A percentile compares a stretch with the other conserved stretches of the same genome.
Evolutionary conservation across 2,113 vertebrate genomes (phyloP).

Genomic region (Romanogobio albipinnatus): DNA sequence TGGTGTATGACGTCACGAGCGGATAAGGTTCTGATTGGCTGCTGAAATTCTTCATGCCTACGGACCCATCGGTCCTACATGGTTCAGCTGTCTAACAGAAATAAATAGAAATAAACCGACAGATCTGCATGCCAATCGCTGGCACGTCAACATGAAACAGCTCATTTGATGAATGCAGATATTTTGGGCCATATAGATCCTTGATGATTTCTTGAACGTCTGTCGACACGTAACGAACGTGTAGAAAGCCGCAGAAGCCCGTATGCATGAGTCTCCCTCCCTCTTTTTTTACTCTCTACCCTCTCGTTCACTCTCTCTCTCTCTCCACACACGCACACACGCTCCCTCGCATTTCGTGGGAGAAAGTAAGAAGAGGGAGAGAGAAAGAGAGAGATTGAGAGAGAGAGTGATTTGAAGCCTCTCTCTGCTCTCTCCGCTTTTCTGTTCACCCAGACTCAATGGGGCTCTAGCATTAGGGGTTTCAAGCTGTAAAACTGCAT

Average conservation of each 20-base stretch:
- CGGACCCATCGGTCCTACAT: slow-evolving; percentile 43
- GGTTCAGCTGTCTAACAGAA: neutral
- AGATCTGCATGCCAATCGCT: slow-evolving; percentile 10
- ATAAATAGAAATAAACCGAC: slow-evolving; percentile 40
- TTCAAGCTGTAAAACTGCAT: slow-evolving; percentile 69
- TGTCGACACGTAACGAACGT: slow-evolving; percentile 22
- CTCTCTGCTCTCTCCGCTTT: slow-evolving; percentile 74
- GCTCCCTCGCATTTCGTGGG: slow-evolving; percentile 67
- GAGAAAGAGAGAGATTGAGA: slow-evolving; percentile 72
- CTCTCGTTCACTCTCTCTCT: slow-evolving; percentile 50
- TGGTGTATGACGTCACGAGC: slow-evolving; percentile 7
- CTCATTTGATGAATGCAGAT: neutral
- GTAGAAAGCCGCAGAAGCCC: slow-evolving; percentile 51
- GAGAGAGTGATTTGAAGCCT: slow-evolving; percentile 76
- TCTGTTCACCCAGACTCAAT: slow-evolving; percentile 74
- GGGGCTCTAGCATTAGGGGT: slow-evolving; percentile 73
- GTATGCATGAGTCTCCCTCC: slow-evolving; percentile 65
- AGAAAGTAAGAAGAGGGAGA: slow-evolving; percentile 74
- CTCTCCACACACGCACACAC: slow-evolving; percentile 56
- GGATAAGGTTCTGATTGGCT: slow-evolving; percentile 33
- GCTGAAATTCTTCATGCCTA: slow-evolving; percentile 17
- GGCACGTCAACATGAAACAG: slow-evolving; percentile 5
- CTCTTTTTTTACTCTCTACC: slow-evolving; percentile 38
- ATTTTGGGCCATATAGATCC: slow-evolving; percentile 2
- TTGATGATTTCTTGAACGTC: neutral